Evolutionary conservation across 2,113 vertebrate species (phyloP).

Genomic region (Cynopterus brachyotis): DNA sequence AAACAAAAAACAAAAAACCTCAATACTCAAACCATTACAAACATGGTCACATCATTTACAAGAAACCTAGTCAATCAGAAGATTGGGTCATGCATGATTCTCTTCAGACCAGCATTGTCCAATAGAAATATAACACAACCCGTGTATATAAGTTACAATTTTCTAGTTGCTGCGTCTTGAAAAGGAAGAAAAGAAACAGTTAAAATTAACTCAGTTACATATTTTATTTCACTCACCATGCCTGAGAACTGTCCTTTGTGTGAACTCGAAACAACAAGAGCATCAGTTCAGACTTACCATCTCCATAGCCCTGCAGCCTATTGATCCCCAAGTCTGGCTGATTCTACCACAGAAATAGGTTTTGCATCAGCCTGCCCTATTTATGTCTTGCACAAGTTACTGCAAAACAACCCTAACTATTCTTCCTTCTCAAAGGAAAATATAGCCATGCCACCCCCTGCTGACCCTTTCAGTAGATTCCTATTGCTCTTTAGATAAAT

Average conservation of each 20-base stretch:
- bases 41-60: neutral
- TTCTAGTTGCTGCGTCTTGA: neutral
- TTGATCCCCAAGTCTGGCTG: accelerated
- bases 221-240: neutral
- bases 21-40: neutral
- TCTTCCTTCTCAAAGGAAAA: neutral
- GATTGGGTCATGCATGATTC: neutral
- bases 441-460: neutral
- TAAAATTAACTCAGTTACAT: neutral
- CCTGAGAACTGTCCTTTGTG: neutral
- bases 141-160: no score
- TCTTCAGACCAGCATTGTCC: neutral
- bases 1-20: neutral
- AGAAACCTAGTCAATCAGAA: neutral
- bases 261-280: neutral
- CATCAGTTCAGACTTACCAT: accelerated
- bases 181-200: neutral
- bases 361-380: neutral
- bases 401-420: neutral
- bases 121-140: neutral
- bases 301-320: accelerated
- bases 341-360: neutral
- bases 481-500: neutral
- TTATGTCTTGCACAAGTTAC: neutral
- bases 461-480: neutral